Evolutionary conservation across 1,140 invertebrate species (phyloP), one percentile per base, ranked within the genome.

Genomic region (Drosophila suzukii): DNA sequence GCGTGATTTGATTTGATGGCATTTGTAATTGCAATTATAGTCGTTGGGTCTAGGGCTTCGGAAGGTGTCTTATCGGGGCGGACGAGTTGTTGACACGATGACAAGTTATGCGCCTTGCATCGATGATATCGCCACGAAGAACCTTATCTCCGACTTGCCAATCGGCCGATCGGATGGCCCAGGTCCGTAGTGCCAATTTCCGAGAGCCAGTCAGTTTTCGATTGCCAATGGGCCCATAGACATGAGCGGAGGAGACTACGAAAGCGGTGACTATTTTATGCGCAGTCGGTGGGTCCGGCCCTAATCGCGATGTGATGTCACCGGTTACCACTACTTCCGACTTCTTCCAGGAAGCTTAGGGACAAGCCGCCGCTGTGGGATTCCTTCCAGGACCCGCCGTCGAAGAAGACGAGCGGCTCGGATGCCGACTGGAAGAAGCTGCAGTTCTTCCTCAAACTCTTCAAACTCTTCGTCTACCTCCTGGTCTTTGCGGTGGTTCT

Each of bases 401-500:
- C 95, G 55, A 97, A 97, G 90, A 95, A 95, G 81, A 96, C 97
- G 85, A 97, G 96, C 70, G 97, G 96, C 54, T 97, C 97, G 20
- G 96, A 97, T 95, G 96, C 96, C 51, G 96, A 95, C 89, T 97
- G 97, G 93, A 95, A 94, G 90, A 97, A 96, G 91, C 93, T 97
- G 66, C 96, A 97, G 73, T 94, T 96, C 70, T 96, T 96, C 32
- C 95, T 98, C 7, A 96, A 96, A 91, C 92, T 97, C 47, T 94
- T 97, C 57, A 98, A 98, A 93, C 94, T 97, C 8, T 74, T 97
- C 71, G 95, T 96, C 0, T 98, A 98, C 92, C 91, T 97, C 4
- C 90, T 97, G 74, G 97, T 97, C 24, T 98, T 98, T 86, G 84
- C 95, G 10, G 95, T 97, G 67, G 96, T 98, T 44, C 93, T 98